These are phyloP conservation scores for Microtus pennsylvanicus DNA, from an alignment of 2,113 vertebrate species.

Conservation along the genomic window DNA sequence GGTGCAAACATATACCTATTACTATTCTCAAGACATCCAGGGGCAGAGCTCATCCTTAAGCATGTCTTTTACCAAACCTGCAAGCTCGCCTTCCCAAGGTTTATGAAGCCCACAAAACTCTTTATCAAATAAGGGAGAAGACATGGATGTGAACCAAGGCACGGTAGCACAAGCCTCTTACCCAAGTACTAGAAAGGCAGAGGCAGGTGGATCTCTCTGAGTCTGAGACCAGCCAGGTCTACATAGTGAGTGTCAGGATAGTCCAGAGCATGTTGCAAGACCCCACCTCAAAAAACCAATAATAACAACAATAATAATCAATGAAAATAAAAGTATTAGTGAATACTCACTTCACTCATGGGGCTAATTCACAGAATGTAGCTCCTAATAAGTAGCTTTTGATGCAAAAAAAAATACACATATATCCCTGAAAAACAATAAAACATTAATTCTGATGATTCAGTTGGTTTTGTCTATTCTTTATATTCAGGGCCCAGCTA, in stretches of 20 bases:
- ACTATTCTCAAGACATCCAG: neutral
- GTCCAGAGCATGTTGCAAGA: neutral
- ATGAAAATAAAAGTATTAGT: neutral
- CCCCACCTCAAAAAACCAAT: neutral
- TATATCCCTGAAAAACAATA: neutral
- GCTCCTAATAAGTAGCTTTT: neutral
- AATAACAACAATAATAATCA: neutral
- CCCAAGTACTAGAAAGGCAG: neutral
- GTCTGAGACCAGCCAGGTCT: neutral
- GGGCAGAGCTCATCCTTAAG: neutral
- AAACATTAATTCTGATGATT: neutral
- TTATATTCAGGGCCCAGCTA: neutral
- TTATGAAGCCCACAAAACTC: neutral
- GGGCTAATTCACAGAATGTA: neutral
- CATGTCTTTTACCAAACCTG: neutral
- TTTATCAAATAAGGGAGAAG: neutral
- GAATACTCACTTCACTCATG: neutral
- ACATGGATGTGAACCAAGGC: neutral
- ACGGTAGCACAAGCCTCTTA: neutral
- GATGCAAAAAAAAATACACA: neutral
- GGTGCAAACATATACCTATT: neutral
- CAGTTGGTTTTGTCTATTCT: neutral
- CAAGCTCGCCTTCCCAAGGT: neutral
- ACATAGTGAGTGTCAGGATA: neutral
- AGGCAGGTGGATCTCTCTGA: neutral